Conservation (phyloP, 2,797 vertebrate genomes). For the Rhinella marina region DNA sequence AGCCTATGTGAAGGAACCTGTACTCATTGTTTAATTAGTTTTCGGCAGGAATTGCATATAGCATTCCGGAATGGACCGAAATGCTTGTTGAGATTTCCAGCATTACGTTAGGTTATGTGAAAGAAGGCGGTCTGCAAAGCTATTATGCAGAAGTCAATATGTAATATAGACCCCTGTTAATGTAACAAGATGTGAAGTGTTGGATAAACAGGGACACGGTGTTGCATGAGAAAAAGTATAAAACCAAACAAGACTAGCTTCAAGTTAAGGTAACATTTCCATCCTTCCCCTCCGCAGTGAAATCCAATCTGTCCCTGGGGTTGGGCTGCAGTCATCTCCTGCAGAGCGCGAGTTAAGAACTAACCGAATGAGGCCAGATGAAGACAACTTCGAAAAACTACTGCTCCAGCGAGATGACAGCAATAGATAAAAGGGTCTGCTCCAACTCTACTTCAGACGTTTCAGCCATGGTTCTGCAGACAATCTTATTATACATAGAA, state of each 20-base stretch:
- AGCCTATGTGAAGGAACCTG: no score
- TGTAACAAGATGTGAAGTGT: constrained; percentile 4
- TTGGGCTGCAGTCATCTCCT: constrained; percentile 17
- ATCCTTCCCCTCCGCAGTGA: background rate
- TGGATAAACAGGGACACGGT: background rate
- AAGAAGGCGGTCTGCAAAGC: background rate
- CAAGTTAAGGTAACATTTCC: constrained; percentile 17
- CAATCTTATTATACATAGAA: background rate
- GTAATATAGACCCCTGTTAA: background rate
- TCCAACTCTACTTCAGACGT: background rate
- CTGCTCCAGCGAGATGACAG: background rate
- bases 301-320: background rate
- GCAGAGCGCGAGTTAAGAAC: background rate
- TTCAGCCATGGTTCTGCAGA: background rate
- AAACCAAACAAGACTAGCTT: background rate
- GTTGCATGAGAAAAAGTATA: background rate
- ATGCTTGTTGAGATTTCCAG: background rate
- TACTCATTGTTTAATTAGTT: no score
- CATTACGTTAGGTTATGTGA: background rate
- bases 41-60: no score
- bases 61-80: background rate
- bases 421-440: background rate
- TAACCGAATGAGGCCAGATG: background rate
- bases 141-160: background rate
- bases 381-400: constrained; percentile 1